phyloP scores from a whole-genome alignment of 2,113 vertebrate genomes.

The Pelmatolapia mariae region DNA sequence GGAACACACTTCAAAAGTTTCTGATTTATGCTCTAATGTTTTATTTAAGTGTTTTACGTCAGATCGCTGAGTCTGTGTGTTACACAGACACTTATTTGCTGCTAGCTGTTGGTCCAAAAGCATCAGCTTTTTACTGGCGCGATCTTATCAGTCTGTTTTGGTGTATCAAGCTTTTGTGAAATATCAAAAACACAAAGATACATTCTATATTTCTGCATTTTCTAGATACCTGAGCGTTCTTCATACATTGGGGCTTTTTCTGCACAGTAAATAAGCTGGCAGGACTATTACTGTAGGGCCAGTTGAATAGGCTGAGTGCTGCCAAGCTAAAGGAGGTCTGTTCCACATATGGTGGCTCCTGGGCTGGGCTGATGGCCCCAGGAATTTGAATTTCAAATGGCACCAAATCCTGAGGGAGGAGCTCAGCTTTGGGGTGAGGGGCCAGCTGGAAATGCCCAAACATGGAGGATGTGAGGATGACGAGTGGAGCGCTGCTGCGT shows the following conservation, averaged over 20 bases:
- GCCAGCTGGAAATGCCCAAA: conserved; percentile 40
- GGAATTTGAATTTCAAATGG: conserved; percentile 61
- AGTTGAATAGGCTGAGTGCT: not conserved
- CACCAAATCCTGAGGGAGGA: conserved; percentile 52
- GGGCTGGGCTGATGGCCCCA: conserved; percentile 42
- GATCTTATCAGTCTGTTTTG: not conserved
- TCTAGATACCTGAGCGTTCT: not conserved
- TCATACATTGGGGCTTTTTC: not conserved
- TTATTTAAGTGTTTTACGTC: conserved; percentile 6
- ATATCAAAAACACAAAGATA: not conserved
- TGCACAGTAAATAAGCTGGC: not conserved
- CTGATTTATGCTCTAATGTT: not conserved
- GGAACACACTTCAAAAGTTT: not conserved
- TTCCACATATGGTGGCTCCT: conserved; percentile 51
- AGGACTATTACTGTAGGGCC: not conserved
- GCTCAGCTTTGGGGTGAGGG: conserved; percentile 48
- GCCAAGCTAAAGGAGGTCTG: conserved; percentile 39
- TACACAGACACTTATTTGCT: not conserved
- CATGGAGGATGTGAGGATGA: conserved; percentile 4
- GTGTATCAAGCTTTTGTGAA: not conserved
- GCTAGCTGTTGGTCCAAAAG: not conserved
- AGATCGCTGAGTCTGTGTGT: not conserved
- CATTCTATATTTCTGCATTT: not conserved
- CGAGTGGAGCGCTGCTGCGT: not conserved
- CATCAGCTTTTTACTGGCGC: not conserved